Evolutionary conservation across 2,113 vertebrate genomes (phyloP).

Genomic region (Sigmodon hispidus): DNA sequence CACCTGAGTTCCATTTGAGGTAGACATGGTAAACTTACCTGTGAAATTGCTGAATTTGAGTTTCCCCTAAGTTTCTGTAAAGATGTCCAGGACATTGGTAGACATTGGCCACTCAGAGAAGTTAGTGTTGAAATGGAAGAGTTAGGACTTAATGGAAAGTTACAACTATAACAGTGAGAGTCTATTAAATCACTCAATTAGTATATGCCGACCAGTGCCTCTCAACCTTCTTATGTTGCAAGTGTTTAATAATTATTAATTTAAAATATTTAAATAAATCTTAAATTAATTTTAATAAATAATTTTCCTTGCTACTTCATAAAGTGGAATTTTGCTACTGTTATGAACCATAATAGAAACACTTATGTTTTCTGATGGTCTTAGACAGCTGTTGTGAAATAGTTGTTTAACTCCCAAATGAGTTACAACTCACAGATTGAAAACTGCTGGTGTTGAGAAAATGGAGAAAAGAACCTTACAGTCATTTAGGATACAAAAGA

Average conservation of each 20-base stretch:
- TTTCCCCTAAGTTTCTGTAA: background rate
- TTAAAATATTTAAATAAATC: too few species aligned
- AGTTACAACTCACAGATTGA: background rate
- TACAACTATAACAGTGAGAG: background rate
- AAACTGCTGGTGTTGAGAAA: background rate
- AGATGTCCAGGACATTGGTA: background rate
- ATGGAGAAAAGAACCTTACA: background rate
- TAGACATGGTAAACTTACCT: background rate
- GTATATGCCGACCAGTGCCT: background rate
- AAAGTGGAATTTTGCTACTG: background rate
- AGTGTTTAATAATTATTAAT: background rate
- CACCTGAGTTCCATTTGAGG: background rate
- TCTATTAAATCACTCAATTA: slow-evolving; percentile 18
- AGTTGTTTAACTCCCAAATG: background rate
- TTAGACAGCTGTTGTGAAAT: background rate
- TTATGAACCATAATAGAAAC: background rate
- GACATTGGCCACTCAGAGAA: background rate
- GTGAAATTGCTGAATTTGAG: background rate
- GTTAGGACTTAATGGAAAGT: background rate
- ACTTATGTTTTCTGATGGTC: background rate
- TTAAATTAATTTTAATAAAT: too few species aligned
- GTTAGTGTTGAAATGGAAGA: background rate
- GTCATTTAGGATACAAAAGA: background rate
- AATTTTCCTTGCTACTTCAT: background rate
- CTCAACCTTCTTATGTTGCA: background rate